These are phyloP conservation scores for Neomorphus geoffroyi DNA, from an alignment of 2,797 vertebrate genomes.

Conservation along the genomic window DNA sequence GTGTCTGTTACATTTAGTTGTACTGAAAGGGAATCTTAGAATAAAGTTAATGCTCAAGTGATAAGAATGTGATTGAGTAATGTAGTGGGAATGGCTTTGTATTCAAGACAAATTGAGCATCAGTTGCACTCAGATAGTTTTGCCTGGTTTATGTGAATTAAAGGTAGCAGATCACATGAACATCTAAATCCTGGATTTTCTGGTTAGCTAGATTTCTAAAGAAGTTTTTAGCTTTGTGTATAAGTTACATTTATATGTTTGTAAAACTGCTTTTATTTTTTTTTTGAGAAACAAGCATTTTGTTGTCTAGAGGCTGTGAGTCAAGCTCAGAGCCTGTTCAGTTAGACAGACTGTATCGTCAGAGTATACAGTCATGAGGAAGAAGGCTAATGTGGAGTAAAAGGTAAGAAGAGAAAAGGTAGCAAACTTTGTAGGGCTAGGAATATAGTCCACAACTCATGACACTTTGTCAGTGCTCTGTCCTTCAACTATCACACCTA, in stretches of 20 bases:
- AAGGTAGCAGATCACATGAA: neutral
- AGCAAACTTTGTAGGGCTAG: neutral
- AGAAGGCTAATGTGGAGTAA: neutral
- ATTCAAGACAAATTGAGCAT: neutral
- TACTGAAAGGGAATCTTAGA: slow-evolving; percentile 24
- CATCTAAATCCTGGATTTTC: neutral
- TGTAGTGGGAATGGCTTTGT: neutral
- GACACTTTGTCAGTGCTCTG: neutral
- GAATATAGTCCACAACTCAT: neutral
- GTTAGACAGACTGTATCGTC: neutral
- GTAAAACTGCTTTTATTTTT: neutral
- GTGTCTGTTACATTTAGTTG: slow-evolving; percentile 3
- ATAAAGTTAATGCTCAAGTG: slow-evolving; percentile 30
- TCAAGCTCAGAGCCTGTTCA: neutral
- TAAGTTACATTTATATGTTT: neutral
- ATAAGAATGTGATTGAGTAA: slow-evolving; percentile 38
- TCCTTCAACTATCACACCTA: neutral
- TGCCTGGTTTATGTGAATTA: neutral
- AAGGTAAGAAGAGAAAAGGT: neutral
- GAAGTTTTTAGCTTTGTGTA: neutral
- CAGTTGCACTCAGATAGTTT: neutral
- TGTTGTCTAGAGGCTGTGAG: neutral
- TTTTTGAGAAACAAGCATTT: neutral
- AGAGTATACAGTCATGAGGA: neutral
- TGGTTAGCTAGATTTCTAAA: slow-evolving; percentile 1